Conservation (phyloP, 1,140 invertebrate species). For the Panonychus citri region DNA sequence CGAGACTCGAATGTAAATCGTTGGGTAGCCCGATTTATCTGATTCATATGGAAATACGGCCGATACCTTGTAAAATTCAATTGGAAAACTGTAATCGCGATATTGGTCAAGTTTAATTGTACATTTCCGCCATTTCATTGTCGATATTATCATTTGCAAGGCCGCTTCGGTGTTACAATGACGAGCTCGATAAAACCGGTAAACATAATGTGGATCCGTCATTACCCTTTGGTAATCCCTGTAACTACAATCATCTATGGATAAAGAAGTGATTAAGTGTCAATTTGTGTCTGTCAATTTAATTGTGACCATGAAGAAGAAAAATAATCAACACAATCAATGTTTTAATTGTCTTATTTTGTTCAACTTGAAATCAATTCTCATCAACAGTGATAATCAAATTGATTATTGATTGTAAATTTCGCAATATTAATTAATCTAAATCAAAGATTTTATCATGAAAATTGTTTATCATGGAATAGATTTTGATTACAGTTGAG, state of each 20-base stretch:
- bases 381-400: too few species aligned
- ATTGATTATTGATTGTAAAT: too few species aligned
- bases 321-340: too few species aligned
- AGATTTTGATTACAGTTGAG: too few species aligned
- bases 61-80: slow-evolving; percentile 10
- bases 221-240: slow-evolving; percentile 3
- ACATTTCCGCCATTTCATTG: slow-evolving; percentile 2
- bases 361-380: too few species aligned
- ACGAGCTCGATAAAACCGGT: slow-evolving; percentile 4
- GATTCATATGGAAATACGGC: slow-evolving; percentile 9
- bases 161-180: not conserved
- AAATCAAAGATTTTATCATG: too few species aligned
- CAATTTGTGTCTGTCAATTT: too few species aligned
- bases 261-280: too few species aligned
- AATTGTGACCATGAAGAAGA: too few species aligned
- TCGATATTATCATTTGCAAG: slow-evolving; percentile 3
- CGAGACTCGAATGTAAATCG: slow-evolving; percentile 7
- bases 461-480: too few species aligned
- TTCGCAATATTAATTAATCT: too few species aligned
- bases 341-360: too few species aligned
- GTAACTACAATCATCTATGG: not conserved
- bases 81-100: slow-evolving; percentile 6
- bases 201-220: slow-evolving; percentile 4
- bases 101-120: not conserved
- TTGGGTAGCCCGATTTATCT: slow-evolving; percentile 3